phyloP scores from a whole-genome alignment of 64 coral and sea anemone species.

The Pocillopora damicornis region DNA sequence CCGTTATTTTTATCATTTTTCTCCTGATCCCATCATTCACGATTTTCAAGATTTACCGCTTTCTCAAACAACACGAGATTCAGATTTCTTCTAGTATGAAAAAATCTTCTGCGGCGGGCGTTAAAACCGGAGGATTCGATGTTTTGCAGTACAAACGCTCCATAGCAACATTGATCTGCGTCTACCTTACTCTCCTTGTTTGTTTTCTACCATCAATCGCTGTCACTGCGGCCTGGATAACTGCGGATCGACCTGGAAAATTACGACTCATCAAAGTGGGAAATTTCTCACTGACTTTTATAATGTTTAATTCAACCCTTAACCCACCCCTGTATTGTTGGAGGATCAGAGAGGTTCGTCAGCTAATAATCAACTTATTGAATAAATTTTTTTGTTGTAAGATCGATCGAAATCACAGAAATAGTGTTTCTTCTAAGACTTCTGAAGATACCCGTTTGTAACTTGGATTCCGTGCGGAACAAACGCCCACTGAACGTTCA shows the following conservation, averaged over 20 bases:
- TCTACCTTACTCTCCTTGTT: neutral
- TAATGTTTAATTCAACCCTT: slow-evolving; percentile 11
- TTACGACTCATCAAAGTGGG: neutral
- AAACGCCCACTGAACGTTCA: neutral
- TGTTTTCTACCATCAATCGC: slow-evolving; percentile 3
- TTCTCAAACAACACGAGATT: slow-evolving; percentile 6
- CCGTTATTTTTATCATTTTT: neutral
- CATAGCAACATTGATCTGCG: neutral
- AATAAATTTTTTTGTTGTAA: neutral
- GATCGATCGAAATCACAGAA: neutral
- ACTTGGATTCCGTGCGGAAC: neutral
- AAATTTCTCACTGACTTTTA: slow-evolving; percentile 1
- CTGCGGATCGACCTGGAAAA: neutral
- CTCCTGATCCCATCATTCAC: neutral
- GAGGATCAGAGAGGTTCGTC: neutral
- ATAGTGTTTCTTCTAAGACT: neutral
- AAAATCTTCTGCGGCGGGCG: neutral
- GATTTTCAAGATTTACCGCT: slow-evolving; percentile 6
- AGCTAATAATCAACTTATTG: neutral
- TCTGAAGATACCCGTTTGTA: neutral
- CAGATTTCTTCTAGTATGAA: neutral
- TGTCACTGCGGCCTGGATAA: neutral
- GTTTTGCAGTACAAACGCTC: neutral
- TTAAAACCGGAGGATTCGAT: neutral
- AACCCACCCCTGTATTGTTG: slow-evolving; percentile 6